Conservation (phyloP, 2,888 invertebrate species). For the Nemapogon koenigi region DNA sequence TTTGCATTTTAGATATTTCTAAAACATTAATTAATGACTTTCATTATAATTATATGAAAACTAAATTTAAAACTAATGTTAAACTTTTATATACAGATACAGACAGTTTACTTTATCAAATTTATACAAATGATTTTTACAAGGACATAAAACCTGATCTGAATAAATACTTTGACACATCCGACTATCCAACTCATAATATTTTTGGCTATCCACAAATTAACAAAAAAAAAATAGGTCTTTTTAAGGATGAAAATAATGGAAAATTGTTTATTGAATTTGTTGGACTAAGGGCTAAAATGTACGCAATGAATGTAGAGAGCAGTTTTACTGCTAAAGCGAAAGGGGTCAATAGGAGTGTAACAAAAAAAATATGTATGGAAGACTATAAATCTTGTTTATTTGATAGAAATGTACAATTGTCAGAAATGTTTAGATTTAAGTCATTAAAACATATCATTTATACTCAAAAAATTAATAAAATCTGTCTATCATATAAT, state of each 20-base stretch:
- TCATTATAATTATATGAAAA: constrained; percentile 18
- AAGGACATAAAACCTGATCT: constrained; percentile 19
- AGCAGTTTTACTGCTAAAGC: constrained; percentile 15
- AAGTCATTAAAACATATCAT: constrained; percentile 4
- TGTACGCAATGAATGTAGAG: constrained; percentile 20
- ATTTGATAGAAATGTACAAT: not conserved
- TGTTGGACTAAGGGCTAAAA: constrained; percentile 22
- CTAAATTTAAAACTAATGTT: constrained; percentile 13
- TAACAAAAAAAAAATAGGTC: constrained; percentile 22
- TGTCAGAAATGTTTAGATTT: constrained; percentile 1
- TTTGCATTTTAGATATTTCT: constrained; percentile 17
- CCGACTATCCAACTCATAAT: constrained; percentile 23
- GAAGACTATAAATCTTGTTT: constrained; percentile 17
- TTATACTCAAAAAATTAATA: too few species aligned
- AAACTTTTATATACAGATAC: constrained; percentile 19
- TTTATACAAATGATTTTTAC: constrained; percentile 19
- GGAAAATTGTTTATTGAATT: constrained; percentile 20
- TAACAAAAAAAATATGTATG: constrained; percentile 15
- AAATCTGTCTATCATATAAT: too few species aligned
- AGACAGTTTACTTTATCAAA: constrained; percentile 21
- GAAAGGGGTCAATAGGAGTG: constrained; percentile 18
- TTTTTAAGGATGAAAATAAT: constrained; percentile 23
- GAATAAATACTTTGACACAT: constrained; percentile 19
- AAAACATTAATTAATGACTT: constrained; percentile 20
- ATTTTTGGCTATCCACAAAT: constrained; percentile 19